These are phyloP conservation scores for Celastrina argiolus DNA, from an alignment of 2,888 invertebrate species.

Conservation along the genomic window DNA sequence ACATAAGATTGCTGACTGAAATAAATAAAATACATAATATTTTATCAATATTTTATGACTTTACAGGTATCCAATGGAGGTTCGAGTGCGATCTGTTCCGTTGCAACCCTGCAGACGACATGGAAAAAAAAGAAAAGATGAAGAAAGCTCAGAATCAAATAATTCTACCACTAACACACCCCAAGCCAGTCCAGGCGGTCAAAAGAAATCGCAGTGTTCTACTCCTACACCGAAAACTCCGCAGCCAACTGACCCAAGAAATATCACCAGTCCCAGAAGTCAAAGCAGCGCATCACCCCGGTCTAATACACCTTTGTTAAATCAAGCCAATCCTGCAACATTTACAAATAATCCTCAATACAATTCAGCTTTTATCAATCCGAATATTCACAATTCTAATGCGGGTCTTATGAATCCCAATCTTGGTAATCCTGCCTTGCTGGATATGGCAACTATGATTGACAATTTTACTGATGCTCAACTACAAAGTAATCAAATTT, in stretches of 20 bases:
- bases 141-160: constrained; percentile 71
- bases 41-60: constrained; percentile 13
- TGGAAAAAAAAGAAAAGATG: constrained; percentile 87
- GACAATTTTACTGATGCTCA: constrained; percentile 87
- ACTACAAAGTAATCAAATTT: constrained; percentile 90
- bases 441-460: constrained; percentile 87
- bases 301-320: constrained; percentile 60
- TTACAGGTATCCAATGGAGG: constrained; percentile 90
- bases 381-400: constrained; percentile 63
- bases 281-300: constrained; percentile 79
- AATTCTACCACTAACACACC: constrained; percentile 47
- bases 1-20: neutral
- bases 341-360: constrained; percentile 62
- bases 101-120: constrained; percentile 88
- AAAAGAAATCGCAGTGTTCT: constrained; percentile 55
- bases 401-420: constrained; percentile 69
- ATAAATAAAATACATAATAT: no score
- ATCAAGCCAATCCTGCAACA: constrained; percentile 57
- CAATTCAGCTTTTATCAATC: constrained; percentile 69
- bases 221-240: constrained; percentile 65
- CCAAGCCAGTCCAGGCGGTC: constrained; percentile 62
- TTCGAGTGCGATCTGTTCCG: constrained; percentile 90
- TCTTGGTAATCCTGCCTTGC: constrained; percentile 75
- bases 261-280: constrained; percentile 65
- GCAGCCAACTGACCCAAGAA: constrained; percentile 57